phyloP scores from a whole-genome alignment of 2,888 invertebrate genomes.

The Subacronicta megacephala region DNA sequence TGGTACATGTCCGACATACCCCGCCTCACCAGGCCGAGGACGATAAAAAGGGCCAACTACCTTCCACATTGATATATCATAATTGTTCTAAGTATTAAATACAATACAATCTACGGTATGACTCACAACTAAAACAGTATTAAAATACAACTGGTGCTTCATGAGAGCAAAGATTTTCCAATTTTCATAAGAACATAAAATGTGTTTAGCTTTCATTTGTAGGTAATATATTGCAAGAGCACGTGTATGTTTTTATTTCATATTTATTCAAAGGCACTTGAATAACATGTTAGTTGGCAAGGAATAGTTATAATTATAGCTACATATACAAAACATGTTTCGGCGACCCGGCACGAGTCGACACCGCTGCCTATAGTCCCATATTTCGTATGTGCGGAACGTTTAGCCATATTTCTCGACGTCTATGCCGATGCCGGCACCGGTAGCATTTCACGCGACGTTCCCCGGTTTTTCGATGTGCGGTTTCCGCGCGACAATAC shows the following conservation, averaged over 20 bases:
- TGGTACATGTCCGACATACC: no score
- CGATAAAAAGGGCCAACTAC: no score
- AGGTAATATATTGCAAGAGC: conserved; percentile 26
- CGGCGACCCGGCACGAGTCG: conserved; percentile 67
- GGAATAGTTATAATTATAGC: conserved; percentile 39
- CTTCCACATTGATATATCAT: no score
- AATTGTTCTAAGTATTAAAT: no score
- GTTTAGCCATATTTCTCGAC: conserved; percentile 80
- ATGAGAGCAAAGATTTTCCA: conserved; percentile 43
- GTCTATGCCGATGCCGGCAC: conserved; percentile 74
- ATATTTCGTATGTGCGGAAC: conserved; percentile 79
- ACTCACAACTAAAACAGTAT: conserved; percentile 34
- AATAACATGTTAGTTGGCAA: conserved; percentile 47
- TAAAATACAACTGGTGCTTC: conserved; percentile 45
- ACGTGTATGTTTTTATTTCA: conserved; percentile 20
- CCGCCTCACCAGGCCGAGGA: no score
- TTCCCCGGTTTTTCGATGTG: conserved; percentile 82
- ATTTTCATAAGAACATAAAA: conserved; percentile 46
- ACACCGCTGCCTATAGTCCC: conserved; percentile 70
- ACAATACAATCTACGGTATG: conserved; percentile 1
- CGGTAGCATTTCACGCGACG: conserved; percentile 85
- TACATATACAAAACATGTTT: conserved; percentile 49
- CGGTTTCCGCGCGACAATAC: conserved; percentile 82
- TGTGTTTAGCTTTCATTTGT: conserved; percentile 37
- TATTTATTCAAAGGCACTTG: conserved; percentile 20